Base-by-base conservation (phyloP, 1,140 invertebrate genomes). In the Grapholita molesta region DNA sequence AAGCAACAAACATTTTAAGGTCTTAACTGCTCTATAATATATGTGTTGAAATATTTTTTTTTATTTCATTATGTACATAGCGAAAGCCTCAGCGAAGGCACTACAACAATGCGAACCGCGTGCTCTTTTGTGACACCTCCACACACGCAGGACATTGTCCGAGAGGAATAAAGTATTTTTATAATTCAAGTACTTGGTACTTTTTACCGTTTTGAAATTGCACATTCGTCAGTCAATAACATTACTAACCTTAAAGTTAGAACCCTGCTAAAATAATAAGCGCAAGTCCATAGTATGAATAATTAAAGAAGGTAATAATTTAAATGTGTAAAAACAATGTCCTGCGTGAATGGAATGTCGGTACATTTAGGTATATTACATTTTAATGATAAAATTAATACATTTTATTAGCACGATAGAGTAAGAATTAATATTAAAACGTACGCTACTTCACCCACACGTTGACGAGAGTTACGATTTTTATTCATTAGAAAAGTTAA, bases 321-420 rank as follows among this genome's bases (percentile, higher is more conserved):
- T n/a, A 57, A 24, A 66, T 24, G 53, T 75, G 38, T 79, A 86
- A 81, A 86, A 85, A 76, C 80, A 85, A 33, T 85, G 84, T 89
- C 86, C 82, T 79, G 84, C 83, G 83, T 88, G 75, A 88, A 89
- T 86, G 86, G 86, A 89, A 89, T 89, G 82, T 89, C 55, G n/a
- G 78, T 78, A 86, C 72, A 70, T 78, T 74, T 86, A 82, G 83
- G 84, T 88, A 91, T 89, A 88, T 84, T 91, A 91, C 83, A 91
- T 78, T 77, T 77, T 72, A 75, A 72, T 81, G 70, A 80, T 85
- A 86, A 83, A 89, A 88, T 88, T 90, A 89, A 89, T 90, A 88
- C 81, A 77, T 88, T 80, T 88, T 87, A 90, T 89, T 91, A 91
- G 86, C 89, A 91, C 89, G 85, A 87, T 91, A 89, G 71, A 82